Percentiles rank a stretch among this genome's conserved stretches.
phyloP scores from a whole-genome alignment of 2,888 invertebrate genomes.

The Caenorhabditis becei region DNA sequence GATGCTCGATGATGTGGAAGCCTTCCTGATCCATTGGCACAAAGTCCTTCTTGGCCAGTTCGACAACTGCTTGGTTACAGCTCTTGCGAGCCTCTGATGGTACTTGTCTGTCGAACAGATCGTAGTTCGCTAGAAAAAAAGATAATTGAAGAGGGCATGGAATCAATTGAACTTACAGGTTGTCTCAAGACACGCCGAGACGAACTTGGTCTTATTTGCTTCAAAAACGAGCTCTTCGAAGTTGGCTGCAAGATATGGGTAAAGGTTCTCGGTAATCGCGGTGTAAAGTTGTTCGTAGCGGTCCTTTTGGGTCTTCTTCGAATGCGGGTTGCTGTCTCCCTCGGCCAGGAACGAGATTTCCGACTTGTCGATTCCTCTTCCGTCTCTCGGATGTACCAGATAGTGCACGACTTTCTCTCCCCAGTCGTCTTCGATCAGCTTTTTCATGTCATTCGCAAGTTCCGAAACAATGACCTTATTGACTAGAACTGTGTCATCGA shows the following conservation, averaged over 20 bases:
- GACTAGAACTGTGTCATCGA: conserved; percentile 94
- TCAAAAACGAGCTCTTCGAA: conserved; percentile 76
- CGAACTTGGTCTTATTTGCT: conserved; percentile 60
- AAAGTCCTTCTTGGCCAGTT: conserved; percentile 76
- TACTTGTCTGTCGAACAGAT: conserved; percentile 72
- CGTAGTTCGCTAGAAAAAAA: conserved; percentile 68
- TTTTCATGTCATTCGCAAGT: conserved; percentile 76
- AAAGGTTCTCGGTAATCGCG: conserved; percentile 71
- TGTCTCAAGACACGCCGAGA: conserved; percentile 64
- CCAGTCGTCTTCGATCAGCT: conserved; percentile 86
- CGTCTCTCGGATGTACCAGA: conserved; percentile 90
- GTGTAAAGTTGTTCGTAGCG: conserved; percentile 75
- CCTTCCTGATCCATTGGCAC: conserved; percentile 73
- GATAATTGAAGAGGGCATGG: neutral
- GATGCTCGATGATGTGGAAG: conserved; percentile 71
- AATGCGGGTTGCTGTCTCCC: conserved; percentile 66
- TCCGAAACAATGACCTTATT: conserved; percentile 86
- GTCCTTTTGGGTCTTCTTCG: conserved; percentile 66
- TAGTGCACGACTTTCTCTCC: conserved; percentile 90
- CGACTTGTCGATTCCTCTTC: conserved; percentile 89
- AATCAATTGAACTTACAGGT: conserved; percentile 59
- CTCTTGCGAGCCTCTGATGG: conserved; percentile 64
- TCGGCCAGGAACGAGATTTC: conserved; percentile 86
- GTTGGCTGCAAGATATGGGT: conserved; percentile 77
- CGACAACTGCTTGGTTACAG: conserved; percentile 76